phyloP scores from a whole-genome alignment of 2,888 invertebrate genomes.

The Idaea dimidiata region DNA sequence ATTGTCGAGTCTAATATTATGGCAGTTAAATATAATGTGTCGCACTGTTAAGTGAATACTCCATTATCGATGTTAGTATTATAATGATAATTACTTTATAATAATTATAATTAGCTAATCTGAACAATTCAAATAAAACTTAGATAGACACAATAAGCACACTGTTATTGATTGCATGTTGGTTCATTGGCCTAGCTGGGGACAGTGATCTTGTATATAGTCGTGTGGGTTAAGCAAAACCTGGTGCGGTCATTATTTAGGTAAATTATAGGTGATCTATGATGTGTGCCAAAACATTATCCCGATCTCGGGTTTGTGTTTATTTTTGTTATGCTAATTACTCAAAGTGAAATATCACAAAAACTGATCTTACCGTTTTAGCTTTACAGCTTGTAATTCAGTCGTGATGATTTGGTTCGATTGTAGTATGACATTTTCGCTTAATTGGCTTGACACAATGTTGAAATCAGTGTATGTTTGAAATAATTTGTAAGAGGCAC shows the following conservation, averaged over 20 bases:
- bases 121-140: background rate
- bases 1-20: slow-evolving; percentile 9
- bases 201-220: too few species aligned
- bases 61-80: background rate
- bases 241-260: too few species aligned
- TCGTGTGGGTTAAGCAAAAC: too few species aligned
- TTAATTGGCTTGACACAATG: slow-evolving; percentile 82
- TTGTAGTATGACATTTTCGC: slow-evolving; percentile 80
- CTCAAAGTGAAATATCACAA: background rate
- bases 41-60: background rate
- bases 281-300: too few species aligned
- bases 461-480: slow-evolving; percentile 89
- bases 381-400: slow-evolving; percentile 70
- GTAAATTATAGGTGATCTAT: too few species aligned
- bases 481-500: slow-evolving; percentile 86
- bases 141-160: background rate
- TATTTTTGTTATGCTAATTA: background rate
- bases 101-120: background rate
- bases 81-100: background rate
- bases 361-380: slow-evolving; percentile 47
- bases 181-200: too few species aligned
- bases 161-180: too few species aligned
- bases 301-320: too few species aligned
- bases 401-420: slow-evolving; percentile 76
- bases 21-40: background rate